Conservation (phyloP, 2,113 vertebrate genomes). For the Propithecus coquereli region DNA sequence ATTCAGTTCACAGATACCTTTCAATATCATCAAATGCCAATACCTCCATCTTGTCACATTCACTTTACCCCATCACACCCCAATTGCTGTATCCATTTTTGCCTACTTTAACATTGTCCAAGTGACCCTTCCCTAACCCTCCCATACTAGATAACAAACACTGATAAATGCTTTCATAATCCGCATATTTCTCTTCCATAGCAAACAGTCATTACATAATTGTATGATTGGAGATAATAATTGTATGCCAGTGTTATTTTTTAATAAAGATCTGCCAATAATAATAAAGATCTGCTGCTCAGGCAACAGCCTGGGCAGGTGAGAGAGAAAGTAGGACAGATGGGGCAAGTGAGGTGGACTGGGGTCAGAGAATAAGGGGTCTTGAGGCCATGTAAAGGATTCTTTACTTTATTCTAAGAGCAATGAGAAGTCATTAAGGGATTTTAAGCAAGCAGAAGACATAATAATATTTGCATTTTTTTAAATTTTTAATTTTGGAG, state of each 20-base stretch:
- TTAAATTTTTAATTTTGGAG: too few relatives aligned
- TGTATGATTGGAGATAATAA: background rate
- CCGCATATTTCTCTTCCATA: background rate
- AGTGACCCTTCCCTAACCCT: background rate
- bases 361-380: too few relatives aligned
- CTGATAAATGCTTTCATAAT: background rate
- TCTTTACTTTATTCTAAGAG: background rate
- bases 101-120: background rate
- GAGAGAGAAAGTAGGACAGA: background rate
- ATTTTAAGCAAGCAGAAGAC: background rate
- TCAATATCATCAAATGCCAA: background rate
- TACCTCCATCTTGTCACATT: background rate
- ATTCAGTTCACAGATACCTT: background rate
- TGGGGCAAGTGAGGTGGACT: background rate
- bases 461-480: slow-evolving; percentile 52
- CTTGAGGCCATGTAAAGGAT: background rate
- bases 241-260: background rate
- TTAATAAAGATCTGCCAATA: background rate
- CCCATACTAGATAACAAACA: background rate
- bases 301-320: background rate
- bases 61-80: background rate
- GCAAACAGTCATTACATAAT: background rate
- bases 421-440: background rate
- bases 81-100: background rate
- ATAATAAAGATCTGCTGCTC: background rate